Evolutionary conservation across 2,113 vertebrate genomes (phyloP).

Genomic region (Panthera tigris): DNA sequence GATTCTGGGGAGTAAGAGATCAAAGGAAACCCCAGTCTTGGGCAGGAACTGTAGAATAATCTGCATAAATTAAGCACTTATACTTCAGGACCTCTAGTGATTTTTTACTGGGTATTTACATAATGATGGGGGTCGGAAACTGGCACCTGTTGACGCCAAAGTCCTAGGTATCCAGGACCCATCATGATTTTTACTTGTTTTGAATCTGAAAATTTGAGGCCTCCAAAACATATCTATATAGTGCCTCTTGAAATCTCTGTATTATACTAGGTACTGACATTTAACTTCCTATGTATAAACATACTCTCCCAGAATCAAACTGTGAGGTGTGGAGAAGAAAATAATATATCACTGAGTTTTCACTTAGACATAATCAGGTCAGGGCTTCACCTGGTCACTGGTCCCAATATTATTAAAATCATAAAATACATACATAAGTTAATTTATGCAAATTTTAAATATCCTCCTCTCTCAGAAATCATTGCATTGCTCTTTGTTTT

Average conservation of each 20-base stretch:
- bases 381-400: neutral
- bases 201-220: neutral
- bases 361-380: neutral
- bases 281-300: neutral
- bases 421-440: neutral
- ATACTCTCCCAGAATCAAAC: neutral
- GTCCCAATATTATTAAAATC: neutral
- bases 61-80: neutral
- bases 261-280: neutral
- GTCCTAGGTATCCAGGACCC: accelerated
- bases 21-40: neutral
- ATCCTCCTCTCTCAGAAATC: neutral
- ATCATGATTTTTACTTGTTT: neutral
- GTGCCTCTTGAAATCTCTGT: neutral
- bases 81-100: accelerated
- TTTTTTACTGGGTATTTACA: neutral
- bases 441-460: neutral
- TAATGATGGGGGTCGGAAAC: neutral
- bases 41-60: neutral
- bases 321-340: neutral
- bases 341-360: neutral
- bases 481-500: neutral
- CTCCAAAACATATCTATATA: accelerated
- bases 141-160: neutral
- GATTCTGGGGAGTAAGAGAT: neutral